Evolutionary conservation across 1,140 invertebrate genomes (phyloP).

Genomic region (Drosophila sp.): DNA sequence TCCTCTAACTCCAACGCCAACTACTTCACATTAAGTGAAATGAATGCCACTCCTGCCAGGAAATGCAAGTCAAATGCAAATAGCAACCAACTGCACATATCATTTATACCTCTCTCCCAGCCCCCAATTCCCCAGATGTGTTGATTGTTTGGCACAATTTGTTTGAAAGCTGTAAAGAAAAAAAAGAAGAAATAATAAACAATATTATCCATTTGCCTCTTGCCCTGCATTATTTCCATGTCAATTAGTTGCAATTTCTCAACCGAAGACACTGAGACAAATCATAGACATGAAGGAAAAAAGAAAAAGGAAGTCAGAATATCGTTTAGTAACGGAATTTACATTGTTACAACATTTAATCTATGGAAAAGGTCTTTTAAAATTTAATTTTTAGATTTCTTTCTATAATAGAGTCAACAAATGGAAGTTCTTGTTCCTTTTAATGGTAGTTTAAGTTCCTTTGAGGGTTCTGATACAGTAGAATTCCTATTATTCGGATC

Average conservation of each 20-base stretch:
- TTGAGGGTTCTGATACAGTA: too few relatives aligned
- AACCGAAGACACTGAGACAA: slow-evolving; percentile 36
- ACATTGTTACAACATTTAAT: too few relatives aligned
- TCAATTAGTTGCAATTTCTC: slow-evolving; percentile 70
- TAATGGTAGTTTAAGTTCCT: too few relatives aligned
- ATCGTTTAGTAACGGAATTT: too few relatives aligned
- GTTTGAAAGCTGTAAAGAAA: slow-evolving; percentile 29
- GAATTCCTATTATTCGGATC: too few relatives aligned
- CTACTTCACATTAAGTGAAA: slow-evolving; percentile 56
- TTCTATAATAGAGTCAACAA: too few relatives aligned
- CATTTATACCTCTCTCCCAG: slow-evolving; percentile 15
- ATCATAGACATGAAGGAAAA: neutral
- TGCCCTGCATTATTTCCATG: slow-evolving; percentile 57
- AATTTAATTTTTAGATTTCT: too few relatives aligned
- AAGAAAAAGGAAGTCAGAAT: too few relatives aligned
- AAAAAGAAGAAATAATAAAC: slow-evolving; percentile 22
- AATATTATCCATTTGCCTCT: slow-evolving; percentile 15
- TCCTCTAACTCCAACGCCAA: slow-evolving; percentile 44
- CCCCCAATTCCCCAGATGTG: slow-evolving; percentile 2
- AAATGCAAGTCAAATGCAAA: slow-evolving; percentile 58
- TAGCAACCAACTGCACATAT: slow-evolving; percentile 27
- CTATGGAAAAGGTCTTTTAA: too few relatives aligned
- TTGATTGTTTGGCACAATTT: slow-evolving; percentile 32
- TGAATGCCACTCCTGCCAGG: slow-evolving; percentile 50
- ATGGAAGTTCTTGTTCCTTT: too few relatives aligned